Conservation (phyloP, 2,888 invertebrate genomes). For the Spilosoma lubricipeda region DNA sequence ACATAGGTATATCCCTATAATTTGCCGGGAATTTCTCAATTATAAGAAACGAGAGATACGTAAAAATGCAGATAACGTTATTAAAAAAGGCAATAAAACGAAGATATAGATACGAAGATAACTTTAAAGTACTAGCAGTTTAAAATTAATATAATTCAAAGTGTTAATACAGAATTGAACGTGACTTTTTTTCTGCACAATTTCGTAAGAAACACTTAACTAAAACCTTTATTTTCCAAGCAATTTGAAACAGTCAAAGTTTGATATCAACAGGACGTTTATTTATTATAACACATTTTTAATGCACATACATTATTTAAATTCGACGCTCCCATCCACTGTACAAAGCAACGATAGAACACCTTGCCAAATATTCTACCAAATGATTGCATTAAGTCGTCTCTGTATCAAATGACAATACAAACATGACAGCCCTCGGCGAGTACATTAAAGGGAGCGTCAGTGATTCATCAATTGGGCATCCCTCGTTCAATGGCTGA, state of each 20-base stretch:
- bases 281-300: background rate
- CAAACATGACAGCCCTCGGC: slow-evolving; percentile 54
- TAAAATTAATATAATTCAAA: background rate
- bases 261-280: background rate
- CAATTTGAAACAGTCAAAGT: background rate
- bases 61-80: background rate
- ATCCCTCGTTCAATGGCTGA: slow-evolving; percentile 55
- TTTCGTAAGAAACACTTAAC: background rate
- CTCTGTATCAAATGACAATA: slow-evolving; percentile 62
- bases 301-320: background rate
- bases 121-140: background rate
- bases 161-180: background rate
- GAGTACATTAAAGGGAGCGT: slow-evolving; percentile 43
- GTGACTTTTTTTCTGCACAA: background rate
- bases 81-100: background rate
- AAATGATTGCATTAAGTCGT: slow-evolving; percentile 60
- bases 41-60: background rate
- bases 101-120: too few species aligned
- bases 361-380: slow-evolving; percentile 47
- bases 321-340: background rate
- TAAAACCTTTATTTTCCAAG: background rate
- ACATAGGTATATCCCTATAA: background rate
- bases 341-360: background rate
- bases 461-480: slow-evolving; percentile 68
- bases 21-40: background rate